Evolutionary conservation across 2,113 vertebrate species (phyloP).

Genomic region (Pavo muticus): DNA sequence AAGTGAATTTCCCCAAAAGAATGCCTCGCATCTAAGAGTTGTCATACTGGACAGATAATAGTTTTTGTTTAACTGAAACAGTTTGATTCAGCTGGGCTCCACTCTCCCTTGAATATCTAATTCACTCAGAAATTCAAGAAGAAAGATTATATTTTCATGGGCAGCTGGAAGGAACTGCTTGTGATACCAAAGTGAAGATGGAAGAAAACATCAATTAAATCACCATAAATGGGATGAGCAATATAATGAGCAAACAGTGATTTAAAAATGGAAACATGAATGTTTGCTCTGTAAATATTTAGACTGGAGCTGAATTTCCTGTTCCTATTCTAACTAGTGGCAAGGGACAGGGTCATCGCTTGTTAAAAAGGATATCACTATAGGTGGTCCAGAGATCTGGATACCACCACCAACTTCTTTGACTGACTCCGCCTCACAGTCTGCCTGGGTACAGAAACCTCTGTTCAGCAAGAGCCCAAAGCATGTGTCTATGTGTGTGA

Average conservation of each 20-base stretch:
- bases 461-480: background rate
- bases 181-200: background rate
- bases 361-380: background rate
- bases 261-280: background rate
- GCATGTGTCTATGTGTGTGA: rapidly evolving
- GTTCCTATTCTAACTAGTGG: background rate
- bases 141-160: conserved; percentile 8
- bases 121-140: background rate
- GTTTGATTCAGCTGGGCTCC: background rate
- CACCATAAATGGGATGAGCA: background rate
- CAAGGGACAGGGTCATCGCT: background rate
- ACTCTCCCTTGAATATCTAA: background rate
- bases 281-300: conserved; percentile 3
- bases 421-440: background rate
- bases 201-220: background rate
- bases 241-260: background rate
- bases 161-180: background rate
- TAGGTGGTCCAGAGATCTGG: background rate
- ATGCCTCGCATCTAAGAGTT: background rate
- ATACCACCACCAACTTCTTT: background rate
- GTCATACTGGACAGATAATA: background rate
- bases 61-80: background rate
- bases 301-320: background rate
- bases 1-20: background rate
- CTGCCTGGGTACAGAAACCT: background rate